Evolutionary conservation across 2,888 invertebrate genomes (phyloP), one percentile per base, ranked within the genome.

Genomic region (Caenorhabditis uteleia): DNA sequence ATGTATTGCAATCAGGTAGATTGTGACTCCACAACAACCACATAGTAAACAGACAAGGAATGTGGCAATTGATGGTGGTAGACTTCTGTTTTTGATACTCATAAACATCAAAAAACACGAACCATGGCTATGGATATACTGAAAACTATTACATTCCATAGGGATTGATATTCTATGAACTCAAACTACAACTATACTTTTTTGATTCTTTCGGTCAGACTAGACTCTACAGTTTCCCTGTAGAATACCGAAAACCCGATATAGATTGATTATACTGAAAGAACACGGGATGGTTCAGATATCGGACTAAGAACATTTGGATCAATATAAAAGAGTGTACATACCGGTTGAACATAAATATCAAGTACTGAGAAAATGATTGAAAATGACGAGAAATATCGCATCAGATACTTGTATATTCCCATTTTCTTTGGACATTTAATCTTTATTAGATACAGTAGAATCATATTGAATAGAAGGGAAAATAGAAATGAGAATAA

Each of bases 371-470:
- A 58, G 27, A 47, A 51, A 10, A 20, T 21, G 12, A 29, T 34
- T 3, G 58, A 58, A 25, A 50, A 46, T 2, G 29, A 5, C 1
- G 51, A 16, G 12, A 51, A 58, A 47, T 47, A 58, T n/a, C 46
- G n/a, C 58, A 58, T 58, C 0, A 58, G 43, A 25, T 58, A 47
- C 46, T 58, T 58, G 29, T 58, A 58, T 12, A 36, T 42, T 3
- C 58, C 58, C n/a, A 58, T 34, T 43, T 51, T 51, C 6, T 16
- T 16, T 2, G 58, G 58, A 4, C 51, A 58, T 34, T 27, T 46
- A 2, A 14, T 36, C 8, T 36, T 20, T 6, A 59, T 53, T 7
- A 50, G 20, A 18, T 21, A 18, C 5, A n/a, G n/a, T n/a, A n/a
- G n/a, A n/a, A n/a, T n/a, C n/a, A n/a, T n/a, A n/a, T n/a, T n/a